These are phyloP conservation scores for Heliopora coerulea DNA, from an alignment of 92 coral and sea anemone species.

Conservation along the genomic window DNA sequence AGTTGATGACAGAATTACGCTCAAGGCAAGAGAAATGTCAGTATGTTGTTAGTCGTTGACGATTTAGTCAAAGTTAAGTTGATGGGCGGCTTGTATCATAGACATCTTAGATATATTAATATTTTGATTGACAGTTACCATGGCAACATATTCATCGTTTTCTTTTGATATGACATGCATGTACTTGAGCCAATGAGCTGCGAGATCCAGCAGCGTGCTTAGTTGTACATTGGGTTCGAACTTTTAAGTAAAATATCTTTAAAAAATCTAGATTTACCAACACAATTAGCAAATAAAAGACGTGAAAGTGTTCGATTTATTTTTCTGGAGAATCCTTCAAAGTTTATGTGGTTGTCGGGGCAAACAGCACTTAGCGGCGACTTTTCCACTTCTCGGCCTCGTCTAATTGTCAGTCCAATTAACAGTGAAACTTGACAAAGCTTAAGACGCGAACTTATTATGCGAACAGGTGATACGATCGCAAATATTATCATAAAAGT, in stretches of 20 bases:
- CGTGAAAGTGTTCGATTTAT: not conserved
- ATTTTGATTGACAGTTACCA: conserved; percentile 35
- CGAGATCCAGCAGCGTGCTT: conserved; percentile 7
- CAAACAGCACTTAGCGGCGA: too few species aligned
- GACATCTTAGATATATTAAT: conserved; percentile 22
- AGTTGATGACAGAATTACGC: not conserved
- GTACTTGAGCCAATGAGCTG: conserved; percentile 14
- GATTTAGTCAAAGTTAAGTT: not conserved
- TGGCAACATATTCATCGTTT: not conserved
- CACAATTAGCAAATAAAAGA: not conserved
- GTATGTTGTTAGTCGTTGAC: not conserved
- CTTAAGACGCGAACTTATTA: conserved; percentile 25
- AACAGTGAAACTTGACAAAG: conserved; percentile 33
- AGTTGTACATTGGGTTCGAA: too few species aligned
- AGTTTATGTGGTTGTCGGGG: not conserved
- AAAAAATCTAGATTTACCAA: not conserved
- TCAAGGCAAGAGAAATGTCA: not conserved
- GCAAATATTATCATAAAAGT: conserved; percentile 33
- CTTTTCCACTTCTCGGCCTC: not conserved
- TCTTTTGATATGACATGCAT: conserved; percentile 29
- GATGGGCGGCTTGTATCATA: not conserved
- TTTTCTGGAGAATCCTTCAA: not conserved
- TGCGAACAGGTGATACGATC: conserved; percentile 40
- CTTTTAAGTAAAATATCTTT: too few species aligned
- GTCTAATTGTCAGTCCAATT: conserved; percentile 41